phyloP scores from a whole-genome alignment of 2,888 invertebrate species.

The Cremastinae sp. region DNA sequence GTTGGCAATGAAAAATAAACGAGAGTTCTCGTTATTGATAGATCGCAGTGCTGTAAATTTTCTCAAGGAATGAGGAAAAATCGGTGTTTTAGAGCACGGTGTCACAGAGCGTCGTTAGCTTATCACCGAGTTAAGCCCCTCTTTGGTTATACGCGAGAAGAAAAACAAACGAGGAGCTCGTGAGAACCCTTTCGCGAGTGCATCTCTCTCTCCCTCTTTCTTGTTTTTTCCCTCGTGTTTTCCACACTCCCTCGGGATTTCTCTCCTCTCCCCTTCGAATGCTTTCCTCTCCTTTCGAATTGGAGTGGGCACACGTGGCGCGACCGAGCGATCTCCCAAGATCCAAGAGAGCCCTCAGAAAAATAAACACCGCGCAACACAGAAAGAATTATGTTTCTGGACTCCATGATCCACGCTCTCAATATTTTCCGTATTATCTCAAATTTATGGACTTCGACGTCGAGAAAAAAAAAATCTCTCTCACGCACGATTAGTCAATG shows the following conservation, averaged over 20 bases:
- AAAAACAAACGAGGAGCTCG: constrained; percentile 75
- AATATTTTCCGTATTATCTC: not conserved
- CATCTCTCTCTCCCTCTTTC: constrained; percentile 45
- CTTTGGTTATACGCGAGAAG: constrained; percentile 65
- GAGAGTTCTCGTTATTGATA: constrained; percentile 28
- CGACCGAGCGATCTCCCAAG: constrained; percentile 35
- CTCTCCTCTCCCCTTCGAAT: constrained; percentile 65
- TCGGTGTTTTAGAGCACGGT: constrained; percentile 58
- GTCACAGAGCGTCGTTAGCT: constrained; percentile 75
- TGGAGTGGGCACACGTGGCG: constrained; percentile 44
- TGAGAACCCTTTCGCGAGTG: constrained; percentile 71
- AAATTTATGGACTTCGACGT: not conserved
- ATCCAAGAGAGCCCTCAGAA: constrained; percentile 33
- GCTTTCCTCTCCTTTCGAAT: constrained; percentile 37
- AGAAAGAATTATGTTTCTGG: constrained; percentile 5
- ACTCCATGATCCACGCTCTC: not conserved
- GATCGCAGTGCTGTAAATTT: constrained; percentile 38
- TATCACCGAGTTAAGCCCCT: constrained; percentile 73
- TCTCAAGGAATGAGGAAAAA: constrained; percentile 62
- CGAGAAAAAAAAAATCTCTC: not conserved
- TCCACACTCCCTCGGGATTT: constrained; percentile 57
- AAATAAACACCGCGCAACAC: constrained; percentile 9
- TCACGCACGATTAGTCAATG: not conserved
- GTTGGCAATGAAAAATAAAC: constrained; percentile 60
- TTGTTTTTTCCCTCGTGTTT: constrained; percentile 50